Base-by-base conservation (phyloP, 2,888 invertebrate species). In the Caenorhabditis angaria region DNA sequence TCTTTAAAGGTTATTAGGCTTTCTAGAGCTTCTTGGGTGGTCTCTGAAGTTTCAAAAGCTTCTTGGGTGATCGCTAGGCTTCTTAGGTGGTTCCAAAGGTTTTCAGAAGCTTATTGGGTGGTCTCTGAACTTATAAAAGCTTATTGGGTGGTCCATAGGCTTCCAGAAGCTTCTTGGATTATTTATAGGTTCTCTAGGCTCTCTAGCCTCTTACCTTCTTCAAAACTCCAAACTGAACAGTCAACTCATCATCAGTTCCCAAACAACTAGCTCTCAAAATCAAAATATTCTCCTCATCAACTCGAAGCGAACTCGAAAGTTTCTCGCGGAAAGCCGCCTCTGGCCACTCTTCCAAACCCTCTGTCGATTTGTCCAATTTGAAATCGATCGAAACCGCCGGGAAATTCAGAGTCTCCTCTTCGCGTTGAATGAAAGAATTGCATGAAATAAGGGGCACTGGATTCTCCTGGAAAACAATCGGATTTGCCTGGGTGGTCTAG, bases 161-260 rank as follows among this genome's bases (percentile, higher is more conserved):
- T 8, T n/a, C 6, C 10, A 50, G n/a, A n/a, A n/a, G 50, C n/a
- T 50, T 8, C 25, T 22, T 27, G 53, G n/a, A n/a, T n/a, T n/a
- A n/a, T n/a, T n/a, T n/a, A n/a, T n/a, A n/a, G n/a, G n/a, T n/a
- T n/a, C n/a, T n/a, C n/a, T 18, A 6, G 5, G 10, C 4, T 24
- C 53, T 10, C 25, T 24, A 6, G 6, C 8, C 6, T 24, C 53
- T 18, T 27, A 70, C 81, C 54, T 78, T 77, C 53, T 82, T 82
- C 57, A 76, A 65, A 50, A 84, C 75, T 12, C 75, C 82, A 56
- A 84, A 84, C 64, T 84, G 84, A 35, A 84, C 80, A 14, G 76
- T 70, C 8, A 84, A 60, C 8, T 62, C 64, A 57, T 81, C 74
- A n/a, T 79, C 82, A 14, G 75, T 71, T 54, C 72, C 76, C 10